Base-by-base conservation (phyloP, 2,888 invertebrate genomes). In the Cryptus viduatorius region DNA sequence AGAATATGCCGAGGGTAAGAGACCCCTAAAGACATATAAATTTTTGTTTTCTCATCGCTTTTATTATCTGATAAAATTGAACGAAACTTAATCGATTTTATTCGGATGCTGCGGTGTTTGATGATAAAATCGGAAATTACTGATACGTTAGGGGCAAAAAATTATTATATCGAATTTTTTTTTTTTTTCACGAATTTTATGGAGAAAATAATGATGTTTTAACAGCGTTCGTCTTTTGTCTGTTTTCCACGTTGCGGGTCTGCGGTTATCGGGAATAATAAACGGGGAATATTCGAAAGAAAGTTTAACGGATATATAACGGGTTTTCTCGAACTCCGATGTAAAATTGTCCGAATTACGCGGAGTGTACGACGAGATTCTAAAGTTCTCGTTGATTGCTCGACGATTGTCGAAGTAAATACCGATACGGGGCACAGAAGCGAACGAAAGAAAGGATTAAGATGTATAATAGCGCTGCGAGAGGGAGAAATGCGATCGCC, bases 401-500 rank as follows among this genome's bases (percentile, higher is more conserved):
- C 44, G 61, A 12, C 72, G 78, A 78, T 78, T 53, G 59, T 65
- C 77, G n/a, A 67, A 64, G 78, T 37, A 65, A 75, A 81, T 67
- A 59, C 16, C 56, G 69, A 69, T 71, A 16, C 48, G 67, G 69
- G 29, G 37, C 8, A 48, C 12, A 10, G 24, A 24, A 46, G 29
- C 61, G 67, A 53, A 16, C 69, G 61, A 71, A n/a, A 31, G 64
- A 67, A 3, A n/a, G 46, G 71, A 83, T 64, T 37, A 19, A 56
- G 56, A 56, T 56, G 56, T 56, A 56, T 56, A 61, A 61, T 48
- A 56, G 16, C 65, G 48, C 78, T 67, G n/a, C 61, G 48, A 64
- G 56, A 85, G 42, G 56, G 72, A 83, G 67, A 79, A 31, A 75
- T 65, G 69, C 75, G 88, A 90, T 90, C 87, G 88, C 87, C 79